Conservation (phyloP, 30 jellyfish, hydroid and myxozoan genomes). For the Aurelia sp. region DNA sequence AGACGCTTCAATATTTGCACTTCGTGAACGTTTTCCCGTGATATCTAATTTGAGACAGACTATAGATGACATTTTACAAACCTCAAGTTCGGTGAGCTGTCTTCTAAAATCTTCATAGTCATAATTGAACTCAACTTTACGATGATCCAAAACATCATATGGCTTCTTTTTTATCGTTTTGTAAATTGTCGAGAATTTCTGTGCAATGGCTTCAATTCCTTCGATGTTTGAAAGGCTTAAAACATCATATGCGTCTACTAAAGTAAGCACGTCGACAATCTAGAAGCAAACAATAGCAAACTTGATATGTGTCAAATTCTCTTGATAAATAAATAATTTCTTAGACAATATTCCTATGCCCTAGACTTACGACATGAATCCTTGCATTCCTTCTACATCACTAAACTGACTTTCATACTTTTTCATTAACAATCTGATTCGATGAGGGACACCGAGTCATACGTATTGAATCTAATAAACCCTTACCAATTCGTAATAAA, state of each 20-base stretch:
- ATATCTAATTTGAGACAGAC: too few species aligned
- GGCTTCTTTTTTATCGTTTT: slow-evolving; percentile 92
- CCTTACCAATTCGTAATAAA: too few species aligned
- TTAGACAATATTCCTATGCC: too few species aligned
- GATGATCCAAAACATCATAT: slow-evolving; percentile 86
- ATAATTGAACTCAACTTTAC: slow-evolving; percentile 92
- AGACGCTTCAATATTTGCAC: too few species aligned
- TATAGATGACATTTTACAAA: slow-evolving; percentile 1
- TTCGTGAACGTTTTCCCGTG: too few species aligned
- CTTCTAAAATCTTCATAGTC: slow-evolving; percentile 87
- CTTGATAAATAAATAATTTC: too few species aligned
- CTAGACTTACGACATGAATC: too few species aligned
- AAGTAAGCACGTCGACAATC: slow-evolving; percentile 82
- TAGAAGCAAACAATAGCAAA: background rate
- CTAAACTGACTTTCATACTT: too few species aligned
- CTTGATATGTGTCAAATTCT: background rate
- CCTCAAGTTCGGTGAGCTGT: slow-evolving; percentile 91
- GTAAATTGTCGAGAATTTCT: slow-evolving; percentile 75
- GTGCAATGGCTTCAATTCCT: slow-evolving; percentile 89
- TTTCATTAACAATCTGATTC: too few species aligned
- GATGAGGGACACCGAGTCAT: too few species aligned
- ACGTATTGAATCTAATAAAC: too few species aligned
- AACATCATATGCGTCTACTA: slow-evolving; percentile 72
- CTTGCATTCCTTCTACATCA: too few species aligned
- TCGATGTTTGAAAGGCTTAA: slow-evolving; percentile 88